Base-by-base conservation (phyloP, 2,888 invertebrate species). In the Carterocephalus palaemon region DNA sequence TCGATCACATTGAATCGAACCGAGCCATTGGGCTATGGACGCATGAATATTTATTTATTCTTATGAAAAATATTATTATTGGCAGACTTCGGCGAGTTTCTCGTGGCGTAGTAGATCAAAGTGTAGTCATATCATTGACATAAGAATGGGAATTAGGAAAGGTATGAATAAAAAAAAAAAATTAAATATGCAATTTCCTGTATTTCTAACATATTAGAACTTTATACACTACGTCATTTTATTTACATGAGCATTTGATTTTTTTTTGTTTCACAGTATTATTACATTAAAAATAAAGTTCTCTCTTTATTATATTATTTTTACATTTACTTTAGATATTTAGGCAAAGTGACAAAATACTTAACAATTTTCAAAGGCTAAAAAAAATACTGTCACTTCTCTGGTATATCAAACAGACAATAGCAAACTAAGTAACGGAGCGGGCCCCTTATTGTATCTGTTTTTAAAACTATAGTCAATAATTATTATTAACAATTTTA, bases 181-280 rank as follows among this genome's bases (percentile, higher is more conserved):
- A 13, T 47, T 52, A 60, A 61, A 57, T 62, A 62, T 62, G 59
- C 57, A 56, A 53, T 59, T 57, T 59, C 55, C 52, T 68, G 82
- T 85, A 84, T 84, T 84, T 78, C 80, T 85, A 84, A 79, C 79
- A 78, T 79, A 81, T 76, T 77, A 79, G 73, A 81, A 71, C 74
- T 79, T 82, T 78, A 80, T 84, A 83, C 77, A 81, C 80, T 82
- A 83, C 75, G 70, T 79, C 70, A 73, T 79, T 69, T 62, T 84
- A 85, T 86, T 76, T 86, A 85, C 85, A 86, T 82, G 84, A 85
- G 85, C 85, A 84, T 83, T 81, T 23, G 29, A 29, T 17, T 38
- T 36, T 43, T 39, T 32, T 71, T 77, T 65, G 78, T 83, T 83
- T 82, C 76, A 73, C 75, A 83, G 81, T 83, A 76, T 70, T 75